Evolutionary conservation across 2,888 invertebrate species (phyloP).

Genomic region (Erynnis tages): DNA sequence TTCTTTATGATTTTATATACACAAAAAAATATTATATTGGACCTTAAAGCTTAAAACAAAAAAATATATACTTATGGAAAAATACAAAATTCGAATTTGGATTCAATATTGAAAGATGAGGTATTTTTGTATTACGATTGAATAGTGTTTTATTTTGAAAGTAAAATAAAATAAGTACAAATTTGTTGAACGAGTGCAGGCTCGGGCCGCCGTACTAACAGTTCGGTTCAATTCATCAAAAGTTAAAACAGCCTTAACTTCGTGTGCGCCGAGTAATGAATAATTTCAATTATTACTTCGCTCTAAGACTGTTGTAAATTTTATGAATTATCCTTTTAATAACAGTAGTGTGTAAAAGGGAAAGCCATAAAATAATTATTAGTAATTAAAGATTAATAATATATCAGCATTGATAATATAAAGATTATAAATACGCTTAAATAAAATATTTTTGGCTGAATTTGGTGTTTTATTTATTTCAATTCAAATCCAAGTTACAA

Average conservation of each 20-base stretch:
- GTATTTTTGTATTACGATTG: conserved; percentile 75
- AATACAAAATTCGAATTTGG: conserved; percentile 60
- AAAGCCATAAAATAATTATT: conserved; percentile 71
- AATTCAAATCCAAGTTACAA: conserved; percentile 8
- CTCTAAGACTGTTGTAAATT: conserved; percentile 49
- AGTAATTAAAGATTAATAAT: conserved; percentile 77
- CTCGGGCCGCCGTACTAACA: conserved; percentile 68
- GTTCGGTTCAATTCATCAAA: conserved; percentile 49
- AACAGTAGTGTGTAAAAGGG: conserved; percentile 61
- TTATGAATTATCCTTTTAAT: conserved; percentile 50
- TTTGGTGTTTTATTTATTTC: conserved; percentile 57
- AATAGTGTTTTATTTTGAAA: conserved; percentile 57
- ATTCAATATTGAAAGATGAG: conserved; percentile 57
- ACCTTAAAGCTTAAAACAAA: conserved; percentile 35
- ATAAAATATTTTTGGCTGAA: conserved; percentile 82
- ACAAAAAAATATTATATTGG: conserved; percentile 47
- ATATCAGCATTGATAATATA: conserved; percentile 80
- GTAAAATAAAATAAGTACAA: conserved; percentile 68
- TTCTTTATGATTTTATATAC: conserved; percentile 31
- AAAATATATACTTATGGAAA: conserved; percentile 32
- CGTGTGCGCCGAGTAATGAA: conserved; percentile 21
- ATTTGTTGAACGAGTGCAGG: conserved; percentile 57
- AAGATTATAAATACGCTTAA: conserved; percentile 82
- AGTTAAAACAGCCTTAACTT: conserved; percentile 48
- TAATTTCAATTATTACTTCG: conserved; percentile 21